Percentiles rank a stretch among this genome's conserved stretches.
phyloP scores from a whole-genome alignment of 2,797 vertebrate species.

The Phataginus tetradactyla region DNA sequence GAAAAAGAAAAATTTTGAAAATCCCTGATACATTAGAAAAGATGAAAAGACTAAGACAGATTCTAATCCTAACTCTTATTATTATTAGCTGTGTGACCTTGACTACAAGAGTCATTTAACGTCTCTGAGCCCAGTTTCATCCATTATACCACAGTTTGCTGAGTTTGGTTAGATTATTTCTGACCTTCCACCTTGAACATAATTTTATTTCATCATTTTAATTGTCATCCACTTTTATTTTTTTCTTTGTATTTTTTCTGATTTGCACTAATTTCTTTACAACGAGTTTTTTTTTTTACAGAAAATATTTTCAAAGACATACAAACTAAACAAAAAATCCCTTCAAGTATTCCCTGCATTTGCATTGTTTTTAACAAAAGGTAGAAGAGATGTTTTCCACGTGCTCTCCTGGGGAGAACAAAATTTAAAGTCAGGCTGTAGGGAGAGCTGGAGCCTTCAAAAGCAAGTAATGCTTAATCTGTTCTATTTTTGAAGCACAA shows the following conservation, averaged over 20 bases:
- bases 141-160: neutral
- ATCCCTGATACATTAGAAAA: neutral
- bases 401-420: slow-evolving; percentile 26
- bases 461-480: slow-evolving; percentile 75
- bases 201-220: slow-evolving; percentile 58
- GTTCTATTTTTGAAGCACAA: slow-evolving; percentile 79
- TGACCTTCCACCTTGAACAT: neutral
- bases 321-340: slow-evolving; percentile 66
- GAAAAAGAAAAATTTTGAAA: neutral
- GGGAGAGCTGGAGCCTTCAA: slow-evolving; percentile 67
- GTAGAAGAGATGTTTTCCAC: slow-evolving; percentile 59
- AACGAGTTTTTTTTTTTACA: slow-evolving; percentile 16
- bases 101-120: neutral
- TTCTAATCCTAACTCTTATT: neutral
- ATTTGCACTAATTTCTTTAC: slow-evolving; percentile 58
- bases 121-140: neutral
- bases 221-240: neutral
- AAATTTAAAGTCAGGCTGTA: slow-evolving; percentile 70
- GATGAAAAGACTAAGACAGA: neutral
- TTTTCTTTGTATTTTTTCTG: slow-evolving; percentile 43
- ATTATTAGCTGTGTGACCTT: slow-evolving; percentile 23
- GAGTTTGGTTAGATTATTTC: slow-evolving; percentile 19
- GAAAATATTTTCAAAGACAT: slow-evolving; percentile 60
- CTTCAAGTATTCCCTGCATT: slow-evolving; percentile 56
- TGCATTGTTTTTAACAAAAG: slow-evolving; percentile 73